A percentile compares a stretch with the other conserved stretches of the same genome.
Evolutionary conservation across 2,888 invertebrate genomes (phyloP).

Genomic region (Ceramica pisi): DNA sequence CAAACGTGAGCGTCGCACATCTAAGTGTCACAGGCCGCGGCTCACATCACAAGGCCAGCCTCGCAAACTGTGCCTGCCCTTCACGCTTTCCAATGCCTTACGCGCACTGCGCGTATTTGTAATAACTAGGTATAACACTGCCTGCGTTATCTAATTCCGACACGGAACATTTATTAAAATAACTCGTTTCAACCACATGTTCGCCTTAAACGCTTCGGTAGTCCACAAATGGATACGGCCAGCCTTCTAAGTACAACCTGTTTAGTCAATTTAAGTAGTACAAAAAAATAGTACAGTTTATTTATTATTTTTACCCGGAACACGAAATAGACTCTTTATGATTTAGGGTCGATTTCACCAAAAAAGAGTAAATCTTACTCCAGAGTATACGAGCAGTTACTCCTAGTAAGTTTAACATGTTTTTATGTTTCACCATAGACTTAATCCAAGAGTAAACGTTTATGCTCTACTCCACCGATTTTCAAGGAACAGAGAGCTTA

Average conservation of each 20-base stretch:
- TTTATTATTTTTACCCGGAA: constrained; percentile 41
- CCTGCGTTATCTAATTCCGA: constrained; percentile 44
- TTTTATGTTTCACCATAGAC: too few species aligned
- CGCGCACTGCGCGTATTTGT: constrained; percentile 30
- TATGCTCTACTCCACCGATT: too few species aligned
- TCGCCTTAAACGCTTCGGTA: constrained; percentile 28
- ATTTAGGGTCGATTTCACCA: too few species aligned
- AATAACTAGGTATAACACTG: constrained; percentile 28
- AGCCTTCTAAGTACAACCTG: constrained; percentile 41
- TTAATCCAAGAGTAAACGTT: too few species aligned
- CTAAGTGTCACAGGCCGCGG: constrained; percentile 50
- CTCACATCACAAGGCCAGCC: constrained; percentile 63
- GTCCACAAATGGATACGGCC: constrained; percentile 42
- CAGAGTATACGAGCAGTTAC: too few species aligned
- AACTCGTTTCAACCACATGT: constrained; percentile 20
- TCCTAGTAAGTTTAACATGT: too few species aligned
- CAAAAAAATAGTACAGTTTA: constrained; percentile 21
- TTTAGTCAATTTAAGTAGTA: constrained; percentile 14
- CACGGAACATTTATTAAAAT: constrained; percentile 46
- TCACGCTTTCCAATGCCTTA: constrained; percentile 82
- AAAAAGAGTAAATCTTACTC: too few species aligned
- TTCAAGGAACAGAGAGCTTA: too few species aligned
- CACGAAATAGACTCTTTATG: not conserved
- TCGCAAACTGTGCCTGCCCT: constrained; percentile 72
- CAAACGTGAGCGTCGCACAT: constrained; percentile 50